phyloP scores from a whole-genome alignment of 1,140 invertebrate genomes.

The Gryllus bimaculatus region DNA sequence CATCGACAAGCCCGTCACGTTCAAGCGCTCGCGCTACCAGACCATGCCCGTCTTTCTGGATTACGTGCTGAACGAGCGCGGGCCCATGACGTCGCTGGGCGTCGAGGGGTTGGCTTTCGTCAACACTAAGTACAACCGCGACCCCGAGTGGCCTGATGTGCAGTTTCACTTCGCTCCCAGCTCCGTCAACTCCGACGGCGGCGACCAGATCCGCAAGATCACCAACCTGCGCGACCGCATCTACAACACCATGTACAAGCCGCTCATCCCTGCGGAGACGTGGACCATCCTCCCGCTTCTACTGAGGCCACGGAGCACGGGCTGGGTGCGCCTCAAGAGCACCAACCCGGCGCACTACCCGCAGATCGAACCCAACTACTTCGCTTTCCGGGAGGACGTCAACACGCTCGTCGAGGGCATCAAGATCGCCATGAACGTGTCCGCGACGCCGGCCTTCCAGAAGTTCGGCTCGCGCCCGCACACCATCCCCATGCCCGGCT shows the following conservation, averaged over 20 bases:
- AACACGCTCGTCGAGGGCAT: constrained; percentile 68
- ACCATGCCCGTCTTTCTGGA: constrained; percentile 66
- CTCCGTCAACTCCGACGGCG: constrained; percentile 69
- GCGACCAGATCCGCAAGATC: constrained; percentile 64
- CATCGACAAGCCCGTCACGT: constrained; percentile 66
- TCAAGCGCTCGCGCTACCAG: constrained; percentile 67
- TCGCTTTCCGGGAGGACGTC: constrained; percentile 69
- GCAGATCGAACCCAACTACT: constrained; percentile 83
- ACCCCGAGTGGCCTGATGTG: constrained; percentile 68
- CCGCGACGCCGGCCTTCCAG: constrained; percentile 68
- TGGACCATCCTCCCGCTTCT: constrained; percentile 75
- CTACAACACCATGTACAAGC: constrained; percentile 77
- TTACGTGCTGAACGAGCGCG: constrained; percentile 67
- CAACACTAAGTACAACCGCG: constrained; percentile 67
- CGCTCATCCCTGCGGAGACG: constrained; percentile 62
- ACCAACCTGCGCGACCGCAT: constrained; percentile 65
- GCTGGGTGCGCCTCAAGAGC: constrained; percentile 66
- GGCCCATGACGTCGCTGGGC: constrained; percentile 65
- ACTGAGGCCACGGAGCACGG: constrained; percentile 70
- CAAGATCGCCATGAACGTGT: constrained; percentile 67
- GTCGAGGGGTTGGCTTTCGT: constrained; percentile 75
- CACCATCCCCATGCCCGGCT: constrained; percentile 69
- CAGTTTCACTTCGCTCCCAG: constrained; percentile 79
- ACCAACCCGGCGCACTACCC: constrained; percentile 73
- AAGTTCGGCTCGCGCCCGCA: constrained; percentile 67